phyloP scores from a whole-genome alignment of 2,113 vertebrate genomes.

The Marcusenius ussheri region DNA sequence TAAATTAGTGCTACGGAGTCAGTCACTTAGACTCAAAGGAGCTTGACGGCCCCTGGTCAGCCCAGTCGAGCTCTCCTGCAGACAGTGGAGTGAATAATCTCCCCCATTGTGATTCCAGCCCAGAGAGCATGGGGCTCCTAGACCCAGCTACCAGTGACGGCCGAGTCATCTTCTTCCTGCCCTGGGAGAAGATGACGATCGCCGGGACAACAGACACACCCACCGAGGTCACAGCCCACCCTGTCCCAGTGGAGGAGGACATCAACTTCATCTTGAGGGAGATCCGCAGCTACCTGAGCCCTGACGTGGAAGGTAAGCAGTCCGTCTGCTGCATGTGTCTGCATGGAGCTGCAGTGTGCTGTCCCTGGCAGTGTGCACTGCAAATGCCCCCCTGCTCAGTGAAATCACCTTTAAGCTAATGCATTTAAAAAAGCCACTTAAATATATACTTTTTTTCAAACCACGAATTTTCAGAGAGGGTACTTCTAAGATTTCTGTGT shows the following conservation, averaged over 20 bases:
- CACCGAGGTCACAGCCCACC: constrained; percentile 80
- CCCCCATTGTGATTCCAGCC: constrained; percentile 46
- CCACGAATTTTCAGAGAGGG: not conserved
- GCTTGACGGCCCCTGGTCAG: not conserved
- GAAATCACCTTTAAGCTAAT: not conserved
- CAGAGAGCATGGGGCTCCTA: constrained; percentile 87
- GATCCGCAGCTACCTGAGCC: constrained; percentile 64
- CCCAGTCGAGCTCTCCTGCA: not conserved
- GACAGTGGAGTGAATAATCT: not conserved
- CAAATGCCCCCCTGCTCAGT: not conserved
- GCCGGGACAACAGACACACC: constrained; percentile 89
- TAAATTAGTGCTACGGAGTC: not conserved
- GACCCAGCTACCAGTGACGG: constrained; percentile 94
- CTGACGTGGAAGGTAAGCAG: constrained; percentile 62
- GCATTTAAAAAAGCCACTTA: not conserved
- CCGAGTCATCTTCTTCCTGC: constrained; percentile 93
- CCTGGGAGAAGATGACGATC: constrained; percentile 95
- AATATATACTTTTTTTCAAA: not conserved
- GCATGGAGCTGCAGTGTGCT: not conserved
- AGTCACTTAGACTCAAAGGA: not conserved
- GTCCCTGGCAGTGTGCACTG: not conserved
- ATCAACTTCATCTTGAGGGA: constrained; percentile 82
- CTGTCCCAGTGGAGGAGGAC: constrained; percentile 71
- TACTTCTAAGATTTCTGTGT: not conserved
- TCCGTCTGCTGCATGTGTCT: not conserved